phyloP scores from a whole-genome alignment of 2,797 vertebrate genomes.

The Huso huso region DNA sequence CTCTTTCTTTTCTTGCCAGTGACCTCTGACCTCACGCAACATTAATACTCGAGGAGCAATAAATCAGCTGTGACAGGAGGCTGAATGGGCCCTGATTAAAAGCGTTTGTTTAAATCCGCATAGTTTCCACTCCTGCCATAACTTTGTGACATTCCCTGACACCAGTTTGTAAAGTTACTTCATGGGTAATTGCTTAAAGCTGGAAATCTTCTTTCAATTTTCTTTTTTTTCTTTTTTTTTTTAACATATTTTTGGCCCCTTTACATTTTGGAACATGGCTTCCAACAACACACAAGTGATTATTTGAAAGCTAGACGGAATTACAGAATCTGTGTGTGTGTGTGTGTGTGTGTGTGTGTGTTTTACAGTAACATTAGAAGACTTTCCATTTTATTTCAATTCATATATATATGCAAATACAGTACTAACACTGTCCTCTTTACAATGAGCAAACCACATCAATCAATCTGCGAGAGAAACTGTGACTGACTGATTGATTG shows the following conservation, averaged over 20 bases:
- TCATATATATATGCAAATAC: too few species aligned
- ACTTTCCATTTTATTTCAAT: too few species aligned
- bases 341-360: too few species aligned
- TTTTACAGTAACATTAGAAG: too few species aligned
- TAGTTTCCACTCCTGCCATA: slow-evolving; percentile 43
- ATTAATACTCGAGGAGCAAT: slow-evolving; percentile 50
- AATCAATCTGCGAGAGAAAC: too few species aligned
- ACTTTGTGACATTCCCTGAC: slow-evolving; percentile 37
- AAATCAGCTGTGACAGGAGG: slow-evolving; percentile 61
- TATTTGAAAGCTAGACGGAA: too few species aligned
- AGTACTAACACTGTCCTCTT: too few species aligned
- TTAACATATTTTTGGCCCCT: background rate
- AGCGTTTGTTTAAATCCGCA: slow-evolving; percentile 65
- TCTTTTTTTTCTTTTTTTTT: background rate
- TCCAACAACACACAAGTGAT: background rate
- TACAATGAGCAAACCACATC: too few species aligned
- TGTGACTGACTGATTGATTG: too few species aligned
- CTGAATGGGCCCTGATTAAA: slow-evolving; percentile 55
- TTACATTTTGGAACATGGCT: background rate
- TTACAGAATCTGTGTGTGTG: too few species aligned
- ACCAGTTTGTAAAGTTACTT: slow-evolving; percentile 36
- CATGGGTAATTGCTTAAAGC: slow-evolving; percentile 36
- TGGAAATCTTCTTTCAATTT: slow-evolving; percentile 24
- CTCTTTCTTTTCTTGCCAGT: slow-evolving; percentile 33
- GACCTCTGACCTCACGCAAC: slow-evolving; percentile 41